Percentiles rank a stretch among this genome's conserved stretches.
Evolutionary conservation across 2,797 vertebrate genomes (phyloP).

Genomic region (Chelidonichthys spinosus): DNA sequence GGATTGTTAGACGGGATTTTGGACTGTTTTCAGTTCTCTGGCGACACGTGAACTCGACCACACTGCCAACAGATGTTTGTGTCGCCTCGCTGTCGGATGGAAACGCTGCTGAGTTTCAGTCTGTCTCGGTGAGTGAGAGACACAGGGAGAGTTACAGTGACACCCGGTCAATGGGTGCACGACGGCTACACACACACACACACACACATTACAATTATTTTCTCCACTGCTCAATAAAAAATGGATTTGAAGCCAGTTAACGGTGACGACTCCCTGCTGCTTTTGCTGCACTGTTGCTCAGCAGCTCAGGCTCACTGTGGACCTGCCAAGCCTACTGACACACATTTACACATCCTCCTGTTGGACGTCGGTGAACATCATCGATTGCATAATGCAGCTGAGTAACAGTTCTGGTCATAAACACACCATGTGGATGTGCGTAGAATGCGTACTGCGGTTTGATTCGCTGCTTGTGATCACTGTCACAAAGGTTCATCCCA

Average conservation of each 20-base stretch:
- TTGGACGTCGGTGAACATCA: slow-evolving; percentile 7
- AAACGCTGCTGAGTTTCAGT: slow-evolving; percentile 30
- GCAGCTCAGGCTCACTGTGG: slow-evolving; percentile 36
- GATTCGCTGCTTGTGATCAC: not conserved
- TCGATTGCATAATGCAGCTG: not conserved
- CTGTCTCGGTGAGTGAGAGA: slow-evolving; percentile 34
- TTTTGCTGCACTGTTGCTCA: slow-evolving; percentile 39
- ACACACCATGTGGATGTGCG: not conserved
- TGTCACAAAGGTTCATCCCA: not conserved
- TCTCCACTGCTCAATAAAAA: slow-evolving; percentile 75
- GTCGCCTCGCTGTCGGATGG: slow-evolving; percentile 20
- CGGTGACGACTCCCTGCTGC: slow-evolving; percentile 33
- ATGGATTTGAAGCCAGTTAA: slow-evolving; percentile 59
- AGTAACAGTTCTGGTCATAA: slow-evolving; percentile 8
- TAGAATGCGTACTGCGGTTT: not conserved
- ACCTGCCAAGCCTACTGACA: slow-evolving; percentile 60
- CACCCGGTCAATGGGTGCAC: slow-evolving; percentile 56
- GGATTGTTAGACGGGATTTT: slow-evolving; percentile 40
- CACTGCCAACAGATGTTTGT: slow-evolving; percentile 55
- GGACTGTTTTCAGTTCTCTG: slow-evolving; percentile 33
- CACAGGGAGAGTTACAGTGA: slow-evolving; percentile 30
- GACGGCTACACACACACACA: slow-evolving; percentile 33
- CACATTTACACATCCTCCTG: slow-evolving; percentile 46
- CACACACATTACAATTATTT: slow-evolving; percentile 37
- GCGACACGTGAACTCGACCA: slow-evolving; percentile 45